Conservation (phyloP, 2,113 vertebrate species). For the Tragelaphus buxtoni region DNA sequence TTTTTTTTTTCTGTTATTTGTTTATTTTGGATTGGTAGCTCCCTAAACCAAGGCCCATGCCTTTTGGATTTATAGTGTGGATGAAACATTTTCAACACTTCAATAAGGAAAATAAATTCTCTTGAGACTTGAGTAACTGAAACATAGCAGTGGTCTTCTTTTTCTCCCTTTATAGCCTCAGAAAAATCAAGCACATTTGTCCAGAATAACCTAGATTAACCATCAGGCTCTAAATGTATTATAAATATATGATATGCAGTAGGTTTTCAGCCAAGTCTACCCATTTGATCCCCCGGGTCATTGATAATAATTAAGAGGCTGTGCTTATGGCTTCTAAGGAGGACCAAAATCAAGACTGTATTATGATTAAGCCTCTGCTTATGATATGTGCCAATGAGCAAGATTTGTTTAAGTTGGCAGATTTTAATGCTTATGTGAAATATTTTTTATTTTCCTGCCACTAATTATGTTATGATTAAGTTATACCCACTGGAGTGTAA, state of each 20-base stretch:
- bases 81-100: slow-evolving; percentile 57
- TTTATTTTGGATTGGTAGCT: slow-evolving; percentile 54
- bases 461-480: slow-evolving; percentile 74
- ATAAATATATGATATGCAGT: slow-evolving; percentile 32
- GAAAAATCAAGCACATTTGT: slow-evolving; percentile 42
- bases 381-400: slow-evolving; percentile 50
- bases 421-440: slow-evolving; percentile 58
- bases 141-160: slow-evolving; percentile 3
- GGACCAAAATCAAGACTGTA: slow-evolving; percentile 19
- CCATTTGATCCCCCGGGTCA: background rate
- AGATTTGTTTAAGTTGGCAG: slow-evolving; percentile 71
- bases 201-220: slow-evolving; percentile 48
- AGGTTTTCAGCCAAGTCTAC: slow-evolving; percentile 39
- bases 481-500: slow-evolving; percentile 60
- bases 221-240: slow-evolving; percentile 35
- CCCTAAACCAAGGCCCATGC: slow-evolving; percentile 13
- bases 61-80: slow-evolving; percentile 55
- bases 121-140: background rate
- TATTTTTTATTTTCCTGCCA: slow-evolving; percentile 61
- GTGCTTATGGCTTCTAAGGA: slow-evolving; percentile 25
- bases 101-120: slow-evolving; percentile 51
- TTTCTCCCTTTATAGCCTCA: background rate
- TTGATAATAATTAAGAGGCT: slow-evolving; percentile 59
- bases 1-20: background rate
- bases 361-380: slow-evolving; percentile 55